Evolutionary conservation across 92 coral and sea anemone species (phyloP).

Genomic region (Umimayanthus kanabou): DNA sequence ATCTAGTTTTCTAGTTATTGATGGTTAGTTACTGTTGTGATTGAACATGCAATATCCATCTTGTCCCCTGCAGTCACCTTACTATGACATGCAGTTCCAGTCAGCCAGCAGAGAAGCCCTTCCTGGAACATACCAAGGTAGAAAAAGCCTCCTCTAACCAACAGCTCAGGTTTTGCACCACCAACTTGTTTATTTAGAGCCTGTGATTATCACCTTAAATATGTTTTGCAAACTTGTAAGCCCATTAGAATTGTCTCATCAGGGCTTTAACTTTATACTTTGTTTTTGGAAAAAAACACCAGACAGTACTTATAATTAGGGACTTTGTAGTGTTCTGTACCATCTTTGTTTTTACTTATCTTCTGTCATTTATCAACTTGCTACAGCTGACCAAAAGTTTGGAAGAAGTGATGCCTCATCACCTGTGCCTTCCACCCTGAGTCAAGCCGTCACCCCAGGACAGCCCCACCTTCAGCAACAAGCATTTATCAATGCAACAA

Average conservation of each 20-base stretch:
- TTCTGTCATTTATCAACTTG: not conserved
- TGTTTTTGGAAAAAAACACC: too few relatives aligned
- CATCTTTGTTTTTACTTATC: not conserved
- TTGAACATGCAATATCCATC: not conserved
- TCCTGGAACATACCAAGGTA: slow-evolving; percentile 60
- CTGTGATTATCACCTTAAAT: not conserved
- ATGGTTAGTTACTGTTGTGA: not conserved
- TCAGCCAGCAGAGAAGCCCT: slow-evolving; percentile 77
- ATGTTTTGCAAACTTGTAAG: too few relatives aligned
- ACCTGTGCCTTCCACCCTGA: slow-evolving; percentile 81
- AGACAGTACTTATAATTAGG: too few relatives aligned
- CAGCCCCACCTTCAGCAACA: slow-evolving; percentile 85
- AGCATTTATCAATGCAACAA: slow-evolving; percentile 82
- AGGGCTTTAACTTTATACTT: too few relatives aligned
- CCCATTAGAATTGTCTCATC: too few relatives aligned
- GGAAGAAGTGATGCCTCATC: slow-evolving; percentile 92
- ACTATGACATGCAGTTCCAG: slow-evolving; percentile 82
- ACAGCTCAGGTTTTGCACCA: not conserved
- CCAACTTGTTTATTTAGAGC: not conserved
- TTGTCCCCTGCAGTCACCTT: slow-evolving; percentile 54
- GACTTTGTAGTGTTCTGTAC: too few relatives aligned
- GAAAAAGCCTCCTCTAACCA: slow-evolving; percentile 34
- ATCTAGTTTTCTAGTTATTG: not conserved
- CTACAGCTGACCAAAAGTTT: slow-evolving; percentile 82
- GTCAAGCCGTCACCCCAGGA: slow-evolving; percentile 70